Percentiles rank a stretch among this genome's conserved stretches.
Evolutionary conservation across 2,797 vertebrate genomes (phyloP).

Genomic region (Cyclopterus lumpus): DNA sequence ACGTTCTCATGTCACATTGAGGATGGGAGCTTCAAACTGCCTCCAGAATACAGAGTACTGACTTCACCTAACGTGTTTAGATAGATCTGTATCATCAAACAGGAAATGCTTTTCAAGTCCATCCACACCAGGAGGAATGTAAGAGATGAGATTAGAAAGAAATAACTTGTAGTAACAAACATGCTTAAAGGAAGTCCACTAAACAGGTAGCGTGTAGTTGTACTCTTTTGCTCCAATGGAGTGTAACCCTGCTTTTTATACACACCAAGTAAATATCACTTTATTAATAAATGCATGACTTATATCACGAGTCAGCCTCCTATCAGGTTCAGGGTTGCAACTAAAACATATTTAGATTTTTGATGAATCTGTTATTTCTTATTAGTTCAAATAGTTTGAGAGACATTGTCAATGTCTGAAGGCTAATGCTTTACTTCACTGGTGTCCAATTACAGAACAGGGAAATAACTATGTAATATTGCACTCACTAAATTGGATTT

Average conservation of each 20-base stretch:
- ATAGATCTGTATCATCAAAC: neutral
- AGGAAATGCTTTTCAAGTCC: neutral
- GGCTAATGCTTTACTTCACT: neutral
- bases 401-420: neutral
- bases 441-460: neutral
- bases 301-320: too few species aligned
- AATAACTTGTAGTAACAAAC: too few species aligned
- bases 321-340: neutral
- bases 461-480: neutral
- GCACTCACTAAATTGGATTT: neutral
- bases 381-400: neutral
- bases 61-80: neutral
- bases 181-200: neutral
- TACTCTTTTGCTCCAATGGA: too few species aligned
- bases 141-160: too few species aligned
- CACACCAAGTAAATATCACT: neutral
- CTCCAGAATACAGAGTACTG: too few species aligned
- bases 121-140: neutral
- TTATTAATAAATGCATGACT: too few species aligned
- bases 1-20: too few species aligned
- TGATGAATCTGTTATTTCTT: neutral
- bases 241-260: too few species aligned
- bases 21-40: too few species aligned
- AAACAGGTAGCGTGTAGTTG: neutral
- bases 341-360: neutral